phyloP scores from a whole-genome alignment of 64 coral and sea anemone species.

The Montipora capricornis region DNA sequence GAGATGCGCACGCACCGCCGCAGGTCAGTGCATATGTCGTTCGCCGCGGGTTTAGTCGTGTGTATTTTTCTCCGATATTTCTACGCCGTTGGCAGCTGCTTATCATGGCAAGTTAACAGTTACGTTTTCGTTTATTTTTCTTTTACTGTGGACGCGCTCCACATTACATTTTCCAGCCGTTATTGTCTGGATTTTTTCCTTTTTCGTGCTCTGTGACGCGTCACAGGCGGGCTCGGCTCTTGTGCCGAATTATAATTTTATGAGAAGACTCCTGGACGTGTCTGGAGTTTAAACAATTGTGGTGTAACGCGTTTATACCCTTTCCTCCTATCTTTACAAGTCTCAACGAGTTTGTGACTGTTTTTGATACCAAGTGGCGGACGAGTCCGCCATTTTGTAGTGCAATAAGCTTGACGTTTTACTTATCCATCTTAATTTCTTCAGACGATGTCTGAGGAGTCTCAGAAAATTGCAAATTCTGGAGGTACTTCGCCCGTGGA shows the following conservation, averaged over 20 bases:
- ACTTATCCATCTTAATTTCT: conserved; percentile 24
- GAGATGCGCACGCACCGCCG: too few species aligned
- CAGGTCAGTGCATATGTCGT: too few species aligned
- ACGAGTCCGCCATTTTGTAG: conserved; percentile 33
- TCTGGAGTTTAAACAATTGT: too few species aligned
- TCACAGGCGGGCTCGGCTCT: too few species aligned
- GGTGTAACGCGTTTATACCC: too few species aligned
- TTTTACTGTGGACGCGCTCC: not conserved
- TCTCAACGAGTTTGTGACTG: too few species aligned
- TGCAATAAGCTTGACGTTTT: conserved; percentile 34
- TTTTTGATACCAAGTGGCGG: not conserved
- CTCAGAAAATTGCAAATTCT: not conserved
- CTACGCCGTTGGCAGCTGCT: not conserved
- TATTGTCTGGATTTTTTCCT: not conserved
- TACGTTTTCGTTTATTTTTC: not conserved
- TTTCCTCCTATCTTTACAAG: too few species aligned
- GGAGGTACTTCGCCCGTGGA: not conserved
- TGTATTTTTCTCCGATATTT: not conserved
- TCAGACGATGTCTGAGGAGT: conserved; percentile 40
- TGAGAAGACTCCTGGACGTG: too few species aligned
- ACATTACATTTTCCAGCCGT: not conserved
- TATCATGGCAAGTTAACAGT: conserved; percentile 22
- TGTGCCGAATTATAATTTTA: too few species aligned
- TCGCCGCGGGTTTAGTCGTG: not conserved
- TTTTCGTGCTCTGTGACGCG: too few species aligned